These are phyloP conservation scores for Allolobophora icterica DNA, from an alignment of 2,888 invertebrate genomes.

Conservation along the genomic window DNA sequence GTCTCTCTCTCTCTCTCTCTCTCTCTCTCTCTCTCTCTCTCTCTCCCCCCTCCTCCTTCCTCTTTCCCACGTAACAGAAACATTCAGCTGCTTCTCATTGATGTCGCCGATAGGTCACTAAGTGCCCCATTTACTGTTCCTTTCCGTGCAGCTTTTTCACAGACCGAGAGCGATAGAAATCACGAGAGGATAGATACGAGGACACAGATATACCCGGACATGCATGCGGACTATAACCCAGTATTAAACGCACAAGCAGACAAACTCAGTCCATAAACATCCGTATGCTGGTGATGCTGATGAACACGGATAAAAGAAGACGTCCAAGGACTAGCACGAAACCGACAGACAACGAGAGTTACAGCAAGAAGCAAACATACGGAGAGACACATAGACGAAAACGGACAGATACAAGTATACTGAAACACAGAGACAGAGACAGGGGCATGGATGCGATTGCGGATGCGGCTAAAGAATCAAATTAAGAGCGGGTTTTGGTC, in stretches of 20 bases:
- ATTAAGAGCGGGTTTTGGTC: not conserved
- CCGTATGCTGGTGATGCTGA: not conserved
- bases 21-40: not conserved
- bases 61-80: not conserved
- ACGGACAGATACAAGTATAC: too few relatives aligned
- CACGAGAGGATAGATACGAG: not conserved
- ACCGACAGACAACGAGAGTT: not conserved
- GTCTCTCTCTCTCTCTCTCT: not conserved
- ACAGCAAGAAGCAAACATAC: not conserved
- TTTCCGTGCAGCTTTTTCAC: not conserved
- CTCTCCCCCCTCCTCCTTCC: not conserved
- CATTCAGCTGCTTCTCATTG: not conserved
- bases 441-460: not conserved
- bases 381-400: not conserved
- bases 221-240: too few relatives aligned
- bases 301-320: not conserved
- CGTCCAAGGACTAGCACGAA: not conserved
- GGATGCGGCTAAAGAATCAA: conserved; percentile 17
- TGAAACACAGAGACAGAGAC: not conserved
- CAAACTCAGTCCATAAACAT: not conserved
- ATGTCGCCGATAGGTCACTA: not conserved
- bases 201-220: too few relatives aligned
- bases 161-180: not conserved
- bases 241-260: not conserved
- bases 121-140: not conserved